These are phyloP conservation scores for Scomber scombrus DNA, from an alignment of 2,113 vertebrate genomes.

Conservation along the genomic window DNA sequence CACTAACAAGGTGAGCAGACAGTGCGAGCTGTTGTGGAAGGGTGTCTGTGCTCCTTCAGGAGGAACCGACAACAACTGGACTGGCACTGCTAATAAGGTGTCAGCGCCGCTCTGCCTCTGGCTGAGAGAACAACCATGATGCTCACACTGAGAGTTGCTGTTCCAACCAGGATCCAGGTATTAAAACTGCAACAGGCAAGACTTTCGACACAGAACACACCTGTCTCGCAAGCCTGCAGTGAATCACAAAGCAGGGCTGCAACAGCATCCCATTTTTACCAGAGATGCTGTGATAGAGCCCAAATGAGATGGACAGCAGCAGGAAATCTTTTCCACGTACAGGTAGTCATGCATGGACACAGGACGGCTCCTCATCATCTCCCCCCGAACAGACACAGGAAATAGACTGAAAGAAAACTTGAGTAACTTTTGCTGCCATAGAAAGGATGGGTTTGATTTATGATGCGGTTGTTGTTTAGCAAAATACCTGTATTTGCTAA, in stretches of 20 bases:
- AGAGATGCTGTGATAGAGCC: conserved; percentile 1
- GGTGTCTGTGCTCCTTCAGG: conserved; percentile 65
- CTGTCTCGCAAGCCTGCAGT: conserved; percentile 8
- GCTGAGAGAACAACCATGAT: conserved; percentile 33
- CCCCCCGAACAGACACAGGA: not conserved
- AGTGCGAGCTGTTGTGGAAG: conserved; percentile 55
- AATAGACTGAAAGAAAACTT: not conserved
- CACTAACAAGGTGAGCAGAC: conserved; percentile 77
- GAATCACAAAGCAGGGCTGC: conserved; percentile 17
- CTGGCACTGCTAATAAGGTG: conserved; percentile 72
- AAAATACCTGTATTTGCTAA: too few relatives aligned
- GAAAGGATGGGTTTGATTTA: not conserved
- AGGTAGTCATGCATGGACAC: conserved; percentile 31
- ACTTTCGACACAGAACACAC: not conserved
- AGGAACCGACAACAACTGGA: conserved; percentile 62
- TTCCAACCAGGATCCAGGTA: conserved; percentile 12
- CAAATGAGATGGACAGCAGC: conserved; percentile 29
- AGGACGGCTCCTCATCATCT: conserved; percentile 25
- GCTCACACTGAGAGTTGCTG: conserved; percentile 21
- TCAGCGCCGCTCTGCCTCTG: conserved; percentile 51
- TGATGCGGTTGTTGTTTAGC: too few relatives aligned
- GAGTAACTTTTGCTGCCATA: not conserved
- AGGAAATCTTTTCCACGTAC: conserved; percentile 14
- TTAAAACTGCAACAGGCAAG: conserved; percentile 23
- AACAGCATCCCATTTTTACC: not conserved